A percentile compares a stretch with the other conserved stretches of the same genome.
Evolutionary conservation across 2,888 invertebrate genomes (phyloP).

Genomic region (Nemapogon koenigi): DNA sequence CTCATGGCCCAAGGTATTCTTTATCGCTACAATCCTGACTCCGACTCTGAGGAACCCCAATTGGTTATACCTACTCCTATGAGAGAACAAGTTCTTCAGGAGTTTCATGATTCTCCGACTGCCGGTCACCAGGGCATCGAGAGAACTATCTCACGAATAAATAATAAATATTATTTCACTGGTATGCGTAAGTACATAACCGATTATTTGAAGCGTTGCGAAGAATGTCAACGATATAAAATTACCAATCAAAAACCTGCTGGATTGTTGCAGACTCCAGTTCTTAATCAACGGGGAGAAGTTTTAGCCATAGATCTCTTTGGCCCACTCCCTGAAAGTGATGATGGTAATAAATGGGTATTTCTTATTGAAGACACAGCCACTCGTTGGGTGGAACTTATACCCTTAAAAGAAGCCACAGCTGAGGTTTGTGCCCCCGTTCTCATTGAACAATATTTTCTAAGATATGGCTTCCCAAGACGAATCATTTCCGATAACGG

Average conservation of each 20-base stretch:
- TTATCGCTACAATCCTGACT: slow-evolving; percentile 4
- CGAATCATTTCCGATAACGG: slow-evolving; percentile 18
- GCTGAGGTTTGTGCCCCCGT: slow-evolving; percentile 15
- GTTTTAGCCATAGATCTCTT: slow-evolving; percentile 22
- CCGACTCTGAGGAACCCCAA: slow-evolving; percentile 4
- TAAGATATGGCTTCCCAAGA: slow-evolving; percentile 24
- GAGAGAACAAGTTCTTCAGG: slow-evolving; percentile 14
- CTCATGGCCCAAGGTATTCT: slow-evolving; percentile 6
- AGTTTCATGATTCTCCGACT: slow-evolving; percentile 16
- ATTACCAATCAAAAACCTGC: slow-evolving; percentile 23
- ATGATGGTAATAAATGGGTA: slow-evolving; percentile 19
- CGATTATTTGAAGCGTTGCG: slow-evolving; percentile 17
- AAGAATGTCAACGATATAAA: slow-evolving; percentile 24
- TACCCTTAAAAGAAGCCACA: slow-evolving; percentile 18
- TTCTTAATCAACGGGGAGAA: slow-evolving; percentile 18
- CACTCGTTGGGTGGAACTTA: slow-evolving; percentile 21
- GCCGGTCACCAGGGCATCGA: slow-evolving; percentile 17
- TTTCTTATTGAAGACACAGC: slow-evolving; percentile 19
- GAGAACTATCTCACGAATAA: slow-evolving; percentile 13
- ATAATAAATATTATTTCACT: slow-evolving; percentile 16
- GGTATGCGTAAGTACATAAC: slow-evolving; percentile 17
- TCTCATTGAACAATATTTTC: slow-evolving; percentile 16
- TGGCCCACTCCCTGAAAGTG: slow-evolving; percentile 16
- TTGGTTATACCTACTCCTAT: slow-evolving; percentile 6
- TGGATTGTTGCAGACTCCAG: slow-evolving; percentile 23